These are phyloP conservation scores for Mustela lutreola DNA, from an alignment of 2,113 vertebrate genomes.

Conservation along the genomic window DNA sequence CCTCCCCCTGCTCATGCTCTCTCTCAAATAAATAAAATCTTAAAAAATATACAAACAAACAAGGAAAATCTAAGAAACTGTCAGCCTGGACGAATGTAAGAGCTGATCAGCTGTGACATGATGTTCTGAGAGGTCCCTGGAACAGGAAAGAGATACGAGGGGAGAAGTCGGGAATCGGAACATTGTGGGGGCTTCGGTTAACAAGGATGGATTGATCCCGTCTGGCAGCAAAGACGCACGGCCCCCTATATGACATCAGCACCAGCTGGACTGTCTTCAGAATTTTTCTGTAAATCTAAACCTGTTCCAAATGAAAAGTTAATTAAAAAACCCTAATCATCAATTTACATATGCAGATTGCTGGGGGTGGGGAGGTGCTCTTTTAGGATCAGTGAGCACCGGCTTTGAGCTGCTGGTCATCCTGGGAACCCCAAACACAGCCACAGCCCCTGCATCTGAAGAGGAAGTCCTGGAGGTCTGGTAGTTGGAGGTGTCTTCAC, in stretches of 20 bases:
- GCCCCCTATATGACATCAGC: fast-evolving
- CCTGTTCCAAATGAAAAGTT: not conserved
- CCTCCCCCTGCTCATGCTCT: too few species aligned
- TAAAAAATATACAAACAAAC: too few species aligned
- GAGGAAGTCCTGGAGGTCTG: not conserved
- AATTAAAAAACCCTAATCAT: not conserved
- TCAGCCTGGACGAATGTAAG: not conserved
- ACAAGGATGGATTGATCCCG: fast-evolving
- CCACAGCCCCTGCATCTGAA: fast-evolving
- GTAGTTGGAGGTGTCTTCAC: not conserved
- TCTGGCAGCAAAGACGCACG: fast-evolving
- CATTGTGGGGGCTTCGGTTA: fast-evolving
- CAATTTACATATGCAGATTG: too few species aligned
- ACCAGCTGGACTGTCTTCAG: not conserved
- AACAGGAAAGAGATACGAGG: fast-evolving
- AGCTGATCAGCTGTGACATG: fast-evolving
- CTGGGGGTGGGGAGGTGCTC: not conserved
- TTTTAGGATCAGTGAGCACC: not conserved
- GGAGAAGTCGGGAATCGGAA: too few species aligned
- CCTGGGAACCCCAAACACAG: fast-evolving
- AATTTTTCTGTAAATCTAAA: not conserved
- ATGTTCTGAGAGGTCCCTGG: not conserved
- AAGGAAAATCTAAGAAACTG: not conserved
- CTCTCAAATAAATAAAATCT: too few species aligned
- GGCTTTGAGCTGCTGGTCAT: not conserved